A percentile compares a stretch with the other conserved stretches of the same genome.
Conservation (phyloP, 53 echinoderm and acorn worm species). For the Apostichopus leukothele region DNA sequence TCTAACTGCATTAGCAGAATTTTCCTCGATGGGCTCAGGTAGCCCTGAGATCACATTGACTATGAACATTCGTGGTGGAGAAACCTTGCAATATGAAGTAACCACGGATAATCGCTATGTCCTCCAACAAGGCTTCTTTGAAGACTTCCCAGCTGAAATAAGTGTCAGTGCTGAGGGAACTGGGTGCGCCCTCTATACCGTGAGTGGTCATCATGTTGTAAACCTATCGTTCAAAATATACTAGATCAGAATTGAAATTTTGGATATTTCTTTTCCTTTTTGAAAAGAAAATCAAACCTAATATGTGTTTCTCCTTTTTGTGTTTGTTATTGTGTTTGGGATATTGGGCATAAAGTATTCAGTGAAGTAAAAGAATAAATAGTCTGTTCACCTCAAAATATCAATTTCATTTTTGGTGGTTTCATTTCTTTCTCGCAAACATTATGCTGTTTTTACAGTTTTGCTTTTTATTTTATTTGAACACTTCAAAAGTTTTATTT, state of each 20-base stretch:
- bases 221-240: not conserved
- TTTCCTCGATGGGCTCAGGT: slow-evolving; percentile 52
- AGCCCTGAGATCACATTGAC: slow-evolving; percentile 9
- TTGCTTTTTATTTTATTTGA: no score
- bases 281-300: not conserved
- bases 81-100: not conserved
- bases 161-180: slow-evolving; percentile 4
- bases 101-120: slow-evolving; percentile 18
- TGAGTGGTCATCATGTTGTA: not conserved
- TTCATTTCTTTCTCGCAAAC: no score
- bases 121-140: slow-evolving; percentile 20
- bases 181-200: slow-evolving; percentile 21
- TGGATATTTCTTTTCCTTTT: not conserved
- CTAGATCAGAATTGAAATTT: not conserved
- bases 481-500: no score
- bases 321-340: no score
- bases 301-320: no score
- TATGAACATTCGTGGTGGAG: slow-evolving; percentile 24
- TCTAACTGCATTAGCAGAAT: slow-evolving; percentile 75
- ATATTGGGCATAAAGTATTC: no score
- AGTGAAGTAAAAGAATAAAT: no score
- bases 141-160: slow-evolving; percentile 30
- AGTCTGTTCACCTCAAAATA: no score
- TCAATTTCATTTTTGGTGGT: no score
- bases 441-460: no score